phyloP scores from a whole-genome alignment of 2,113 vertebrate genomes.

The Macquaria australasica region DNA sequence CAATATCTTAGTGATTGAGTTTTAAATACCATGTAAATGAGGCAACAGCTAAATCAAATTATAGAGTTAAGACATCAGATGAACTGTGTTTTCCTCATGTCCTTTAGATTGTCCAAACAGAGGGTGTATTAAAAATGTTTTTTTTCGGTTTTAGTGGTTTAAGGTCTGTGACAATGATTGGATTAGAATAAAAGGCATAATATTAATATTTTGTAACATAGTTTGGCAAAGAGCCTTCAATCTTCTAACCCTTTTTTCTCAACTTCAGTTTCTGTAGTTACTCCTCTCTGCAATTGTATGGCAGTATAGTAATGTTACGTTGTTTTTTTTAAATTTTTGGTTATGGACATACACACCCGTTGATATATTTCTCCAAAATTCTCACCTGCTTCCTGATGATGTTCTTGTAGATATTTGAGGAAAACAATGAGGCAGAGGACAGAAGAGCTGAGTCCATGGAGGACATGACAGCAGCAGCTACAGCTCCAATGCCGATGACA shows the following conservation, averaged over 20 bases:
- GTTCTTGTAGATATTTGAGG: slow-evolving; percentile 79
- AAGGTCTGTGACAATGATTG: background rate
- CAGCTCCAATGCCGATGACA: slow-evolving; percentile 74
- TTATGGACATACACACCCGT: background rate
- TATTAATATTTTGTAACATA: background rate
- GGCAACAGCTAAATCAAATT: too few relatives aligned
- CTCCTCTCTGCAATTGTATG: background rate
- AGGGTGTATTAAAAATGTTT: background rate
- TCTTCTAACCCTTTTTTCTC: background rate
- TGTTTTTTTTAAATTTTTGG: background rate
- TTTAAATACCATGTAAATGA: too few relatives aligned
- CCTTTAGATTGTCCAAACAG: too few relatives aligned
- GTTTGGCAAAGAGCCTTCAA: background rate
- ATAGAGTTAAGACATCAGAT: too few relatives aligned
- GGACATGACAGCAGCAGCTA: slow-evolving; percentile 82
- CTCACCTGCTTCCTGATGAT: slow-evolving; percentile 75
- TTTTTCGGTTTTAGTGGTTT: background rate
- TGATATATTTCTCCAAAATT: background rate
- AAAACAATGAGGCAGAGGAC: slow-evolving; percentile 79
- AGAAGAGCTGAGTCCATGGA: slow-evolving; percentile 84
- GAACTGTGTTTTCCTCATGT: too few relatives aligned
- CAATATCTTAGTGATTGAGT: too few relatives aligned
- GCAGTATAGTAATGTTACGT: too few relatives aligned
- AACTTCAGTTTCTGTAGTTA: background rate
- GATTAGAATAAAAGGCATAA: background rate